phyloP scores from a whole-genome alignment of 2,888 invertebrate genomes.

The Arrhopalites spinosus region DNA sequence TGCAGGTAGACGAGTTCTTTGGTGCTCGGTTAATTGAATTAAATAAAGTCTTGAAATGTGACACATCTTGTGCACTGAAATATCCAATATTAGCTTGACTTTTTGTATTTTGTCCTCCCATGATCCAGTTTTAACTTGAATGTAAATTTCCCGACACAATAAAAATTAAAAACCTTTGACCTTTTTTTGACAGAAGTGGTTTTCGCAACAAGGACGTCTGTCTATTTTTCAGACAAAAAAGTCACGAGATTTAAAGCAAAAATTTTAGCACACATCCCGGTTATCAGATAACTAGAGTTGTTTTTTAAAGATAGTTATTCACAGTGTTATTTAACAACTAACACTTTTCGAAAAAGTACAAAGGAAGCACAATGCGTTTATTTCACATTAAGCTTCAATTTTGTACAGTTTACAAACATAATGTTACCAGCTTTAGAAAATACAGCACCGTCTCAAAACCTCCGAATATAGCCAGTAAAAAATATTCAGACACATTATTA shows the following conservation, averaged over 20 bases:
- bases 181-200: neutral
- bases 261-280: no score
- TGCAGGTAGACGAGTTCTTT: constrained; percentile 40
- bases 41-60: constrained; percentile 46
- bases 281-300: no score
- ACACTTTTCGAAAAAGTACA: no score
- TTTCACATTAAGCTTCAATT: constrained; percentile 8
- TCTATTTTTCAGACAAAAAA: no score
- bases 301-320: no score
- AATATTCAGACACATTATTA: constrained; percentile 67
- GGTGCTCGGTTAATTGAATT: constrained; percentile 36
- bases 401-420: neutral
- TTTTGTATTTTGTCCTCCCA: constrained; percentile 53
- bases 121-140: neutral
- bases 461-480: constrained; percentile 51
- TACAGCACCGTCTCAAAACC: constrained; percentile 1
- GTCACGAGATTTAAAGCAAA: no score
- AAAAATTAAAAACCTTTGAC: neutral
- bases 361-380: constrained; percentile 1
- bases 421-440: neutral
- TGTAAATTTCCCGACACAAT: neutral
- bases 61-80: constrained; percentile 43
- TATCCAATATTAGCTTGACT: constrained; percentile 41
- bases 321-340: no score
- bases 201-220: no score